Evolutionary conservation across 2,888 invertebrate genomes (phyloP), one percentile per base, ranked within the genome.

Genomic region (Nasonia oneida): DNA sequence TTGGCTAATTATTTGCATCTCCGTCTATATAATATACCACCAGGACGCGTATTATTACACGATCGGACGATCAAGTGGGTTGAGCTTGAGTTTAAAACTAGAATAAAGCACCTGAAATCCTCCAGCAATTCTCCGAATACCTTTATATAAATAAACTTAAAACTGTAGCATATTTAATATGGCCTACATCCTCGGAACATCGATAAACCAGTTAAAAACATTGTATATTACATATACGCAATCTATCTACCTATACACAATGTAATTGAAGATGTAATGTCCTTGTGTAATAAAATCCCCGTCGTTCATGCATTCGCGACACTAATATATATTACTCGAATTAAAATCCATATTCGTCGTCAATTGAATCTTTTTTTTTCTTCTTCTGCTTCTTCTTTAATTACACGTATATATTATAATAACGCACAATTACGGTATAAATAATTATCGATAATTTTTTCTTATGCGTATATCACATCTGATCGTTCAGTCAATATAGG

Each of bases 401-500:
- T 90, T 89, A 90, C 88, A 90, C 88, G 89, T 89, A 90, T 89
- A 90, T 90, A 88, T 91, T 90, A 91, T 91, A 91, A 91, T 90
- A 90, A 83, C 90, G 91, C 90, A 92, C 91, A 91, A 91, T 92
- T 91, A 87, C 84, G 87, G 81, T 84, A 81, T 81, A 88, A 88
- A 88, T 89, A 90, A 91, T 89, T 90, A 89, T 91, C 87, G 70
- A 83, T 82, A 86, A 86, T 81, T 86, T 82, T 76, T 57, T 91
- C 93, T 93, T 93, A 87, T 91, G 91, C 92, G 90, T 93, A 93
- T 93, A 93, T 93, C 93, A 93, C 93, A 93, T 93, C 93, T 93
- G 93, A 93, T 93, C 93, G 91, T 93, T 93, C 93, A 93, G 93
- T 93, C 93, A 93, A 91, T 93, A 91, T 93, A 93, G 93, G 93